phyloP scores from a whole-genome alignment of 2,888 invertebrate genomes.

The Masnerella sp. region DNA sequence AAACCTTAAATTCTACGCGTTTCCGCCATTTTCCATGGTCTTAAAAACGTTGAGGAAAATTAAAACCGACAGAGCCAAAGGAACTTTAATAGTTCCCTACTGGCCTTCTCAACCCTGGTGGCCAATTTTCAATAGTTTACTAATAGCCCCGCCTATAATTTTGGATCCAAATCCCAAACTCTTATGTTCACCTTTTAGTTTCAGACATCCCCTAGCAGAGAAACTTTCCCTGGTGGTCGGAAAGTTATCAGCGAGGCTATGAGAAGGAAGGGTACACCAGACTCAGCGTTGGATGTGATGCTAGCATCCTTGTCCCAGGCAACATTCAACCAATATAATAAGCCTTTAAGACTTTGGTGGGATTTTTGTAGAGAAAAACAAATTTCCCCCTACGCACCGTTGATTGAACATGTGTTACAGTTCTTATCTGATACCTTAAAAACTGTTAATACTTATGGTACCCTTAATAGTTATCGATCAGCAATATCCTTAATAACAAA shows the following conservation, averaged over 20 bases:
- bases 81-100: no score
- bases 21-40: no score
- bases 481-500: constrained; percentile 3
- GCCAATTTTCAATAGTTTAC: neutral
- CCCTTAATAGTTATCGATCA: constrained; percentile 2
- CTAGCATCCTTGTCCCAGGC: constrained; percentile 18
- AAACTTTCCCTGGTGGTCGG: constrained; percentile 34
- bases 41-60: no score
- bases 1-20: no score
- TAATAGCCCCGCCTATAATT: constrained; percentile 31
- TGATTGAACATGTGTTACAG: neutral
- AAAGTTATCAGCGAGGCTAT: constrained; percentile 63
- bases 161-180: constrained; percentile 58
- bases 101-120: neutral
- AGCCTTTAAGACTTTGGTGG: constrained; percentile 43
- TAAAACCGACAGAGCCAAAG: no score
- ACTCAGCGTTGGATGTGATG: constrained; percentile 14
- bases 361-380: constrained; percentile 14
- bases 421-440: neutral
- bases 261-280: constrained; percentile 47
- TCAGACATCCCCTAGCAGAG: constrained; percentile 15
- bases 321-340: constrained; percentile 61
- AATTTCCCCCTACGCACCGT: neutral
- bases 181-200: constrained; percentile 61
- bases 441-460: neutral